Percentiles rank a stretch among this genome's conserved stretches.
Conservation (phyloP, 1,140 invertebrate species). For the Steinernema feltiae region DNA sequence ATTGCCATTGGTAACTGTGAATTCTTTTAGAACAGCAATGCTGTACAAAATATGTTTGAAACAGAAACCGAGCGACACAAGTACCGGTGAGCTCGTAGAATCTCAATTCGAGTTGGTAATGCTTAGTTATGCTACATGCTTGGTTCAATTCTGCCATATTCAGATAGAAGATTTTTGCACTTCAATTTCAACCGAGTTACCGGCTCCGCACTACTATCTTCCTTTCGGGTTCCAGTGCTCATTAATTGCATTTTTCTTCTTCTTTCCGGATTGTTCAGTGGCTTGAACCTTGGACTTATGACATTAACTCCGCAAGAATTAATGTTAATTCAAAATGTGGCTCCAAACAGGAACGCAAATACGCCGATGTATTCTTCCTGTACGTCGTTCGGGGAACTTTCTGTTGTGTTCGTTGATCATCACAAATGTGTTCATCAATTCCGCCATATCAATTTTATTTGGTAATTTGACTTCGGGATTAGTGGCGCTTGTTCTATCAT, state of each 20-base stretch:
- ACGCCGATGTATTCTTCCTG: constrained; percentile 73
- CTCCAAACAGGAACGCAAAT: constrained; percentile 59
- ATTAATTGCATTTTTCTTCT: constrained; percentile 60
- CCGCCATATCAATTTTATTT: constrained; percentile 86
- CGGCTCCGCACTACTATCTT: constrained; percentile 28
- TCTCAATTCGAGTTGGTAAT: constrained; percentile 41
- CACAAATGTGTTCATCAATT: constrained; percentile 95
- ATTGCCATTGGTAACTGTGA: not conserved
- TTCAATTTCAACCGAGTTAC: constrained; percentile 47
- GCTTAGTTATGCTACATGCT: constrained; percentile 52
- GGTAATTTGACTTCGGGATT: constrained; percentile 80
- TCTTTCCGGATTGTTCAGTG: constrained; percentile 62
- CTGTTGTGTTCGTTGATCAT: constrained; percentile 84
- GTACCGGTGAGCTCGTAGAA: constrained; percentile 34
- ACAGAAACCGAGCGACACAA: constrained; percentile 44
- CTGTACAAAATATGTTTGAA: constrained; percentile 51
- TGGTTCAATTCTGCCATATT: constrained; percentile 13
- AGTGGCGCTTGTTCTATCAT: constrained; percentile 66
- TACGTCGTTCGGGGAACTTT: constrained; percentile 87
- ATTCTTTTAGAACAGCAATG: constrained; percentile 19
- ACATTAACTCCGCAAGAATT: constrained; percentile 63
- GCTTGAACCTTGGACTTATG: constrained; percentile 64
- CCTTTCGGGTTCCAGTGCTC: constrained; percentile 60
- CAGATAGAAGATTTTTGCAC: constrained; percentile 47
- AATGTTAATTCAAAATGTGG: constrained; percentile 59